Percentiles rank a stretch among this genome's conserved stretches.
Conservation (phyloP, 2,888 invertebrate genomes). For the Melikaiella ostensackeni region DNA sequence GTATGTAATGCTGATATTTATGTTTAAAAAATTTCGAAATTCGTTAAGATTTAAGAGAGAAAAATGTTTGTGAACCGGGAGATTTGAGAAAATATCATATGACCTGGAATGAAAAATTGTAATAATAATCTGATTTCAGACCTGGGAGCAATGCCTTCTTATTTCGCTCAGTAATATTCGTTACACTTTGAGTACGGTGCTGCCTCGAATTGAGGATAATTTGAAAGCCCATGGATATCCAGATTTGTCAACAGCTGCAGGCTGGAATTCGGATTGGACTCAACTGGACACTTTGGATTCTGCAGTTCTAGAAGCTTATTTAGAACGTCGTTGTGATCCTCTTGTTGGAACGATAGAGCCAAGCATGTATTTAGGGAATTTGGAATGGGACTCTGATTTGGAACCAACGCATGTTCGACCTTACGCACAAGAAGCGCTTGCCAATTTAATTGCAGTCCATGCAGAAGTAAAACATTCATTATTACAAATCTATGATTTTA, state of each 20-base stretch:
- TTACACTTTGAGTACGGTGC: constrained; percentile 86
- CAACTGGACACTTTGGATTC: constrained; percentile 82
- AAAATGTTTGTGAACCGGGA: too few relatives aligned
- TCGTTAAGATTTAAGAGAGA: too few relatives aligned
- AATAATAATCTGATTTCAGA: constrained; percentile 68
- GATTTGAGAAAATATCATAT: too few relatives aligned
- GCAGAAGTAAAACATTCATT: constrained; percentile 81
- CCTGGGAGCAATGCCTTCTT: constrained; percentile 89
- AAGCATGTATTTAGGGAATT: constrained; percentile 94
- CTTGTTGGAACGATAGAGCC: constrained; percentile 97
- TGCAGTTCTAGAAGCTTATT: constrained; percentile 87
- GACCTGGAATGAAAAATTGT: neutral
- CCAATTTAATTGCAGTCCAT: constrained; percentile 88
- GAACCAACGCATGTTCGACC: constrained; percentile 88
- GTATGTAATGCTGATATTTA: too few relatives aligned
- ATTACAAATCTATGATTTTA: neutral
- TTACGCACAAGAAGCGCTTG: constrained; percentile 93
- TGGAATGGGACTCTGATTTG: constrained; percentile 89
- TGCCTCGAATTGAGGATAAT: constrained; percentile 83
- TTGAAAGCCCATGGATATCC: constrained; percentile 87
- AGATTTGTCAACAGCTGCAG: constrained; percentile 76
- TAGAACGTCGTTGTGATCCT: constrained; percentile 95
- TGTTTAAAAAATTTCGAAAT: too few relatives aligned
- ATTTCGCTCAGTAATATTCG: constrained; percentile 93
- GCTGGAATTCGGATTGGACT: constrained; percentile 79